Percentiles rank a stretch among this genome's conserved stretches.
Evolutionary conservation across 2,113 vertebrate species (phyloP).

Genomic region (Cyphotilapia sp.): DNA sequence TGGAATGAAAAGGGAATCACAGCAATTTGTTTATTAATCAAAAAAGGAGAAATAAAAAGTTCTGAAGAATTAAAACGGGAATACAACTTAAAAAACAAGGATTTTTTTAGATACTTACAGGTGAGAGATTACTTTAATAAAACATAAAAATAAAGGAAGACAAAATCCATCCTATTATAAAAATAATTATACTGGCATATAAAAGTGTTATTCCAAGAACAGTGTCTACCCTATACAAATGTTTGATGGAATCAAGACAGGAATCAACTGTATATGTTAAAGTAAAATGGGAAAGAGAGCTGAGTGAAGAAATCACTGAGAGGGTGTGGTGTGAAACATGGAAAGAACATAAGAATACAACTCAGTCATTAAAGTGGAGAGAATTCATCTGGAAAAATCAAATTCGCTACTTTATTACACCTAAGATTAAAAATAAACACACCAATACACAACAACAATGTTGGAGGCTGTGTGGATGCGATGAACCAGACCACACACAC

Average conservation of each 20-base stretch:
- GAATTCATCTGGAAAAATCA: background rate
- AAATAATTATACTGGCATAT: background rate
- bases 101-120: too few species aligned
- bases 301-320: background rate
- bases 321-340: background rate
- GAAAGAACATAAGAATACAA: background rate
- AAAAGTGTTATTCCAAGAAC: background rate
- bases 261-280: background rate
- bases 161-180: background rate
- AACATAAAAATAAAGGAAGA: background rate
- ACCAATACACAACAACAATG: background rate
- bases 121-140: background rate
- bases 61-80: too few species aligned
- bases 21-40: too few species aligned
- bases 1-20: too few species aligned
- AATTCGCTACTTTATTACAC: background rate
- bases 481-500: background rate
- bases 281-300: background rate
- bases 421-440: background rate
- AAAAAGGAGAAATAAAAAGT: too few species aligned
- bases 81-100: too few species aligned
- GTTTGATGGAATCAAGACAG: background rate
- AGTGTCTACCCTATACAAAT: fast-evolving
- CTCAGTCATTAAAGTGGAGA: background rate
- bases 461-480: background rate